Percentiles rank a stretch among this genome's conserved stretches.
phyloP scores from a whole-genome alignment of 2,797 vertebrate genomes.

The Gila robusta region DNA sequence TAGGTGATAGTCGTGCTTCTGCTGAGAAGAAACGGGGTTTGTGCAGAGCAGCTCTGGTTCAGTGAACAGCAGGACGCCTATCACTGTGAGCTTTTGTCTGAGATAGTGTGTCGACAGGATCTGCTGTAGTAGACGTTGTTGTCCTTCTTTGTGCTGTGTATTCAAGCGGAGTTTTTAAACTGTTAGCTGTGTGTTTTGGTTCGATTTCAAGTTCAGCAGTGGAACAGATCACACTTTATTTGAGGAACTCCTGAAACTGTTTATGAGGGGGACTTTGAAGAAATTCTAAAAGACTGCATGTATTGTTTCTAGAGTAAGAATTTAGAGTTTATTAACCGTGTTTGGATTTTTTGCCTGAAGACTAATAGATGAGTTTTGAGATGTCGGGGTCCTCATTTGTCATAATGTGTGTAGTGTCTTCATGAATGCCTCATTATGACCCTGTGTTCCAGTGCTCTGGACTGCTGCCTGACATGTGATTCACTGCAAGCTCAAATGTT shows the following conservation, averaged over 20 bases:
- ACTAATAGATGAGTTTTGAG: slow-evolving; percentile 46
- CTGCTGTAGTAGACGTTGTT: slow-evolving; percentile 7
- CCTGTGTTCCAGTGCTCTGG: slow-evolving; percentile 53
- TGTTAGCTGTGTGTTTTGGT: slow-evolving; percentile 33
- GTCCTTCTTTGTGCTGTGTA: slow-evolving; percentile 19
- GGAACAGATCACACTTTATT: slow-evolving; percentile 19
- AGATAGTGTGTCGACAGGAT: slow-evolving; percentile 3
- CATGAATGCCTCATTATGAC: slow-evolving; percentile 76
- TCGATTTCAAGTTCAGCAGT: slow-evolving; percentile 30
- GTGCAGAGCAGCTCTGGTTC: slow-evolving; percentile 11
- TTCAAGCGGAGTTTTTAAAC: slow-evolving; percentile 45
- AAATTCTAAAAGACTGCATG: neutral
- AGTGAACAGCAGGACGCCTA: slow-evolving; percentile 19
- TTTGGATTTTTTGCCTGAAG: slow-evolving; percentile 39
- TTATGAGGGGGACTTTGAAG: slow-evolving; percentile 1
- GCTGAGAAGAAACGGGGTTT: slow-evolving; percentile 22
- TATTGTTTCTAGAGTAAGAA: neutral
- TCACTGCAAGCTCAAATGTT: slow-evolving; percentile 57
- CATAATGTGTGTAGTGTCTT: slow-evolving; percentile 59
- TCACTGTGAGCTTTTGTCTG: slow-evolving; percentile 1
- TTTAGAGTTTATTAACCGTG: slow-evolving; percentile 35
- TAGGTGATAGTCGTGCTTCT: slow-evolving; percentile 77
- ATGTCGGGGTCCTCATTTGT: slow-evolving; percentile 32
- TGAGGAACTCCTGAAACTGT: slow-evolving; percentile 27
- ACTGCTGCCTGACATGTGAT: slow-evolving; percentile 73